These are phyloP conservation scores for Polypterus bichir DNA, from an alignment of 2,113 vertebrate genomes.

Conservation along the genomic window DNA sequence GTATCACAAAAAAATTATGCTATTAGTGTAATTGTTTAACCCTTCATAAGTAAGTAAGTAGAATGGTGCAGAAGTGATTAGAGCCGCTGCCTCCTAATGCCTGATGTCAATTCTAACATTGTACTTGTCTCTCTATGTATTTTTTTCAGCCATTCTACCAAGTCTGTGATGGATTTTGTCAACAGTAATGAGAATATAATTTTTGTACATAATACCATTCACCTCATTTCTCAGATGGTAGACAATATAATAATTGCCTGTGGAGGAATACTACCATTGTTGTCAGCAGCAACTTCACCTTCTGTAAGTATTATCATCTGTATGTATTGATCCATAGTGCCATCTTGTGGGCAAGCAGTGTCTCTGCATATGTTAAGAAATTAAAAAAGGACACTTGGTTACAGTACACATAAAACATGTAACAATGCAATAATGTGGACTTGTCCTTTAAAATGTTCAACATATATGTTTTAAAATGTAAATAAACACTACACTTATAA, in stretches of 20 bases:
- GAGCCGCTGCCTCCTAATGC: neutral
- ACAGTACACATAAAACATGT: too few species aligned
- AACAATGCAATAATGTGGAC: too few species aligned
- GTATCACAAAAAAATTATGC: neutral
- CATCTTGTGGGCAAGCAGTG: constrained; percentile 35
- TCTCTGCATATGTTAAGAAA: constrained; percentile 5
- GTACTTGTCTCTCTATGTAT: constrained; percentile 20
- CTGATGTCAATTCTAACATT: constrained; percentile 9
- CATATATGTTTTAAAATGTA: too few species aligned
- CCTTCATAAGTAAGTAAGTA: neutral
- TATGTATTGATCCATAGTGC: constrained; percentile 41
- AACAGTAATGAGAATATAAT: constrained; percentile 99
- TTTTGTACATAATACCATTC: constrained; percentile 98
- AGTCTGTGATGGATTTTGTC: constrained; percentile 98
- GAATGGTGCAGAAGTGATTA: neutral
- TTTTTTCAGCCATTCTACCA: constrained; percentile 83
- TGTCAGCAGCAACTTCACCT: constrained; percentile 91
- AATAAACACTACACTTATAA: too few species aligned
- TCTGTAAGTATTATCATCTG: constrained; percentile 69
- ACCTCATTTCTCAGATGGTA: constrained; percentile 99
- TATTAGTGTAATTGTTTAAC: neutral
- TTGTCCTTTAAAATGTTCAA: too few species aligned
- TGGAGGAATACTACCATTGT: constrained; percentile 92
- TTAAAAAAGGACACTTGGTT: too few species aligned
- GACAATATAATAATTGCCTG: constrained; percentile 99